Evolutionary conservation across 2,113 vertebrate species (phyloP).

Genomic region (Falco punctatus): DNA sequence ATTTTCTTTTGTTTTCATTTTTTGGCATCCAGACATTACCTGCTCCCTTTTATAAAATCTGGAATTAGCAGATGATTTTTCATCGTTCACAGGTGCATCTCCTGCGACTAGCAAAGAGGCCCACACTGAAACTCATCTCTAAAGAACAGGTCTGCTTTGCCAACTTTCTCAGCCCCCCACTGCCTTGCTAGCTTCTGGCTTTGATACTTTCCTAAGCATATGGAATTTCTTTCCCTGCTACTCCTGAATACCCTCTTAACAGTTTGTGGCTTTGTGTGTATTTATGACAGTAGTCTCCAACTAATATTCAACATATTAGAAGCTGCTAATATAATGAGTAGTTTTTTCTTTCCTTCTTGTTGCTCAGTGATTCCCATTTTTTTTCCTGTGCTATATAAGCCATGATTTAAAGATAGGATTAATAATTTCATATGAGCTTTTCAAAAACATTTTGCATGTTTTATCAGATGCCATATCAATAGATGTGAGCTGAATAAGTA

Average conservation of each 20-base stretch:
- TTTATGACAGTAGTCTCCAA: not conserved
- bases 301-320: not conserved
- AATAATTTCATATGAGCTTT: not conserved
- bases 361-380: not conserved
- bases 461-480: not conserved
- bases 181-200: not conserved
- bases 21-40: not conserved
- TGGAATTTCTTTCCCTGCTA: not conserved
- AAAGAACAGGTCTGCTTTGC: not conserved
- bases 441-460: not conserved
- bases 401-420: not conserved
- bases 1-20: not conserved
- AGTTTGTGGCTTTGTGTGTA: not conserved
- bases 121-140: not conserved
- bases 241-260: not conserved
- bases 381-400: not conserved
- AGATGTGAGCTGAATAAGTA: not conserved
- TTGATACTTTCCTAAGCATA: not conserved
- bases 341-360: not conserved
- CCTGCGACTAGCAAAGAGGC: not conserved
- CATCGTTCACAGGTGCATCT: not conserved
- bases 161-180: not conserved
- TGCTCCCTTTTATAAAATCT: not conserved
- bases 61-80: not conserved
- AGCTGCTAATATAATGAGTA: not conserved